These are phyloP conservation scores for Tautogolabrus adspersus DNA, from an alignment of 2,113 vertebrate species.

Conservation along the genomic window DNA sequence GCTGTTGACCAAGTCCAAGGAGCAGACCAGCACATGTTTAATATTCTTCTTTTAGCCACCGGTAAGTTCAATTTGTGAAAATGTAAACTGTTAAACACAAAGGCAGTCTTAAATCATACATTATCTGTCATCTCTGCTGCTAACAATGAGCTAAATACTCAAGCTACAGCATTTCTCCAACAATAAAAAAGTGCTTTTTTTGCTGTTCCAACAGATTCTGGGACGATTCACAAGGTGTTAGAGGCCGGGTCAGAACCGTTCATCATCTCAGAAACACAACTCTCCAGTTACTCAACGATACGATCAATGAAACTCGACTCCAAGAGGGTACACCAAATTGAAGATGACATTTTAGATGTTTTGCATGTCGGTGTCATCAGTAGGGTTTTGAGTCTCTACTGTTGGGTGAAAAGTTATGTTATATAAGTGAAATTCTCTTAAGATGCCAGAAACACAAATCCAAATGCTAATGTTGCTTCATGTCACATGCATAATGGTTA, in stretches of 20 bases:
- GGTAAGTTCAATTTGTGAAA: constrained; percentile 60
- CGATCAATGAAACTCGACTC: constrained; percentile 80
- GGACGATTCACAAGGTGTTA: constrained; percentile 81
- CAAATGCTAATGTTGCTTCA: background rate
- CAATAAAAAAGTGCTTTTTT: background rate
- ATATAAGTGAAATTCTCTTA: background rate
- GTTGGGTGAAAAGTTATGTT: background rate
- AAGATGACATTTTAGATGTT: constrained; percentile 3
- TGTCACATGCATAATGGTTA: background rate
- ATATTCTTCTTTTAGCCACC: constrained; percentile 80
- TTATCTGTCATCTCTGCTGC: background rate
- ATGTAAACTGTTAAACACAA: background rate
- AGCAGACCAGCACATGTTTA: constrained; percentile 63
- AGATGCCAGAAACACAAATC: background rate
- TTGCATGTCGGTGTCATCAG: background rate
- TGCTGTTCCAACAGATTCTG: constrained; percentile 66
- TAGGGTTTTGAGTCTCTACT: background rate
- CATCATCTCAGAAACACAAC: constrained; percentile 80
- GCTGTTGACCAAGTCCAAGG: constrained; percentile 77
- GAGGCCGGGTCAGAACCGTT: constrained; percentile 75
- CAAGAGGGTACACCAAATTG: constrained; percentile 67
- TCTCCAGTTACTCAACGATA: constrained; percentile 58
- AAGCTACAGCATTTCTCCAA: background rate
- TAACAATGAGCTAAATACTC: constrained; percentile 53
- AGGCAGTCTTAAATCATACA: background rate